A percentile compares a stretch with the other conserved stretches of the same genome.
phyloP scores from a whole-genome alignment of 1,140 invertebrate species.

The Heliconius congener region DNA sequence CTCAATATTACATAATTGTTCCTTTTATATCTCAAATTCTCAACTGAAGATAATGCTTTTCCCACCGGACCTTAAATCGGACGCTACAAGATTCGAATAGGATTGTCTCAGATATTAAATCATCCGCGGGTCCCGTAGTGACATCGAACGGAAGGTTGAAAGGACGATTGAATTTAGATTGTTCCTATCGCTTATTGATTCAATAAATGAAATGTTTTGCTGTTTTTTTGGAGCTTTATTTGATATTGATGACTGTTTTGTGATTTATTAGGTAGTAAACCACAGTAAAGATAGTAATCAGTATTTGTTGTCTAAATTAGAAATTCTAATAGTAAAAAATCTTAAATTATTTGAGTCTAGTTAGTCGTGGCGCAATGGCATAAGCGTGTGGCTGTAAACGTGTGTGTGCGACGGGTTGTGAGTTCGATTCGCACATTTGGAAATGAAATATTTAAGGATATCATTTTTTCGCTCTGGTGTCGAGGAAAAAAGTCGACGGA shows the following conservation, averaged over 20 bases:
- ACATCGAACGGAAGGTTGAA: slow-evolving; percentile 36
- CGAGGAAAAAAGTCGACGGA: too few species aligned
- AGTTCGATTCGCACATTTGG: too few species aligned
- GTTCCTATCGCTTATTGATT: background rate
- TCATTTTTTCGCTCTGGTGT: too few species aligned
- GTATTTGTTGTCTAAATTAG: too few species aligned
- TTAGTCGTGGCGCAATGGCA: too few species aligned
- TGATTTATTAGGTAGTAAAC: too few species aligned
- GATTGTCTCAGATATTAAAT: slow-evolving; percentile 61
- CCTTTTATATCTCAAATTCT: background rate
- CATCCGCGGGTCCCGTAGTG: slow-evolving; percentile 42
- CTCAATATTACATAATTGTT: background rate
- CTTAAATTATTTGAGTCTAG: too few species aligned
- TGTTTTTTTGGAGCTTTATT: background rate
- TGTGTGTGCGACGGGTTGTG: too few species aligned
- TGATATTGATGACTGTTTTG: background rate
- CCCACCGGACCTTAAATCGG: slow-evolving; percentile 61
- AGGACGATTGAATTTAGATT: slow-evolving; percentile 27
- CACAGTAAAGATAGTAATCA: too few species aligned
- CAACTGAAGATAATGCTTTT: slow-evolving; percentile 39
- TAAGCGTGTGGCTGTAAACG: too few species aligned
- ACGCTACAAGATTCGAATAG: slow-evolving; percentile 69
- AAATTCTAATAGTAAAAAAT: too few species aligned
- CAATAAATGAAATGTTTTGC: background rate
- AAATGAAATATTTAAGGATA: too few species aligned